Evolutionary conservation across 2,797 vertebrate species (phyloP).

Genomic region (Microhierax caerulescens): DNA sequence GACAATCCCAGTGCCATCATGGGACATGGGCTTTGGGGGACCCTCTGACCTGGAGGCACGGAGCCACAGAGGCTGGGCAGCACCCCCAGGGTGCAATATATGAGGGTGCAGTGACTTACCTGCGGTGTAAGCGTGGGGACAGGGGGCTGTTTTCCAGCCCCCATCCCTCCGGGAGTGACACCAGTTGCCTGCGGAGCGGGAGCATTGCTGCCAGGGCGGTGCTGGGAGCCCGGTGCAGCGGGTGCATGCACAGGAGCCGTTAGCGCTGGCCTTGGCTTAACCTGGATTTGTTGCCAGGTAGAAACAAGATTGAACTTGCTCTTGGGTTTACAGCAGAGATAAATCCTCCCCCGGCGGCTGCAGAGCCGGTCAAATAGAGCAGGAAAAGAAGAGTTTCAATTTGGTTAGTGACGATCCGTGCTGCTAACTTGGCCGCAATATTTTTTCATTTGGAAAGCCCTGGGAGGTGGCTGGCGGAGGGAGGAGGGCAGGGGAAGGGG

Average conservation of each 20-base stretch:
- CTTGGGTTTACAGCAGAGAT: neutral
- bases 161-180: neutral
- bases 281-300: neutral
- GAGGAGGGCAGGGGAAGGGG: neutral
- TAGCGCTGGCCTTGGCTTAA: neutral
- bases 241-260: neutral
- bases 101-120: fast-evolving
- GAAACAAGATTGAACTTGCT: neutral
- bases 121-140: fast-evolving
- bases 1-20: fast-evolving
- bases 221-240: neutral
- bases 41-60: fast-evolving
- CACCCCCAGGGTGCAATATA: too few relatives aligned
- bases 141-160: neutral
- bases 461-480: neutral
- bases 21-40: fast-evolving
- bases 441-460: neutral
- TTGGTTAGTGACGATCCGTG: neutral
- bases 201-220: neutral
- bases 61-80: fast-evolving
- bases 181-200: neutral
- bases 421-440: neutral
- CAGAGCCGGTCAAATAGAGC: neutral
- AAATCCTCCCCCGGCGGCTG: neutral
- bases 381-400: neutral